Base-by-base conservation (phyloP, 2,113 vertebrate species). In the Pogonocichla stellata region DNA sequence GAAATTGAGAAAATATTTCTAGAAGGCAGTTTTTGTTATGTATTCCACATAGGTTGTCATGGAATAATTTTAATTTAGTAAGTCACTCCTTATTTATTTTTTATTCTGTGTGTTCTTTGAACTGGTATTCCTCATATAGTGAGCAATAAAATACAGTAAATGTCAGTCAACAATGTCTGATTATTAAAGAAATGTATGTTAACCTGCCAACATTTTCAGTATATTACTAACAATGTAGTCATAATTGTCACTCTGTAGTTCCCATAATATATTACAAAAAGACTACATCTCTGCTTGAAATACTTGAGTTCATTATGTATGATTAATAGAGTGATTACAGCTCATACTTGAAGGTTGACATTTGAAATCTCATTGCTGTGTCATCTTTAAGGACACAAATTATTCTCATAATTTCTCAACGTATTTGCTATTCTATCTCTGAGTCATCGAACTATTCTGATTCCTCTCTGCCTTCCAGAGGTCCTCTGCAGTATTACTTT, bases 281-380 rank as follows among this genome's bases (percentile, higher is more conserved):
- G 20, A 56, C 43, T 51, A 42, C 22, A 20, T 69, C 64, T 72
- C 31, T 79, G 13, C n/a, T 90, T 90, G 60, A 87, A 77, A 79
- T 71, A 48, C 28, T 79, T 69, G 19, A 80, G 47, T 89, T 85
- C 65, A 64, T 83, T 95, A 82, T 7, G 8, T 51, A 61, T 93
- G 50, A 94, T 87, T 95, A 95, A 95, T 80, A 75, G 58, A 84
- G 40, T 89, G 89, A 89, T 95, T 96, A 80, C 77, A 88, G 66
- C 54, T 93, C 73, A 64, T 66, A 91, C 51, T 40, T 93, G 86
- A 95, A 81, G 58, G 22, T 17, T 97, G 92, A 78, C 90, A 96
- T 95, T 92, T 96, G 70, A 95, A 95, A 95, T 92, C 29, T 64
- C 56, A 40, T 57, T 86, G 77, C 79, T 83, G 25, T 85, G 77